Percentiles rank a stretch among this genome's conserved stretches.
Evolutionary conservation across 2,888 invertebrate species (phyloP).

Genomic region (Dolichopus griseipennis): DNA sequence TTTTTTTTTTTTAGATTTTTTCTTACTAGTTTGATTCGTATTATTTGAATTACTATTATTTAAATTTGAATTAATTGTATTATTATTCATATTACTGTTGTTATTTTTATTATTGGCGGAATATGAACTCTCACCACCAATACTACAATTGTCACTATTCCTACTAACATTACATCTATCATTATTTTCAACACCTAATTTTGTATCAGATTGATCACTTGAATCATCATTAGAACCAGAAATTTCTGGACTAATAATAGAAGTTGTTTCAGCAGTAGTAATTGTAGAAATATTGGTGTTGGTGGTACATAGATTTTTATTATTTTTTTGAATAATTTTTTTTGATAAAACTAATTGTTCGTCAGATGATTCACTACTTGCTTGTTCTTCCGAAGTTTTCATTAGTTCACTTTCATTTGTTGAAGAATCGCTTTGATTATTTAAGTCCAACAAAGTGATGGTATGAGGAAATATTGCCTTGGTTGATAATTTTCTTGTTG

Average conservation of each 20-base stretch:
- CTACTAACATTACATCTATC: constrained; percentile 15
- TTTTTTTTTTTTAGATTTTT: constrained; percentile 42
- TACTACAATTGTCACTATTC: constrained; percentile 12
- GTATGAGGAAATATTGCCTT: constrained; percentile 32
- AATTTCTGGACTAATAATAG: no score
- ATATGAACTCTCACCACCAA: constrained; percentile 13
- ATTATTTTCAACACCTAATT: constrained; percentile 25
- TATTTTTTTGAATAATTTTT: neutral
- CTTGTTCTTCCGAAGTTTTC: constrained; percentile 13
- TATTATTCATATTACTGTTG: constrained; percentile 9
- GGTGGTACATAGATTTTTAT: neutral
- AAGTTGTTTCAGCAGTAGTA: neutral
- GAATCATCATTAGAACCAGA: neutral
- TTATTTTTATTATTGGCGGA: constrained; percentile 14
- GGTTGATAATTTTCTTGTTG: constrained; percentile 36
- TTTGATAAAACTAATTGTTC: neutral
- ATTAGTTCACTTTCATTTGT: constrained; percentile 15
- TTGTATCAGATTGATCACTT: neutral
- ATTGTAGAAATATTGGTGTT: neutral
- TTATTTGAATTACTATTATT: constrained; percentile 11
- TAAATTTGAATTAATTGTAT: constrained; percentile 11
- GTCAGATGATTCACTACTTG: neutral
- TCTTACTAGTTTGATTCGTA: constrained; percentile 32
- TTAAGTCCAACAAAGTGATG: constrained; percentile 14
- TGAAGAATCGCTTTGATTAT: constrained; percentile 20